Conservation (phyloP, 2,797 vertebrate genomes). For the Sylvilagus floridanus region DNA sequence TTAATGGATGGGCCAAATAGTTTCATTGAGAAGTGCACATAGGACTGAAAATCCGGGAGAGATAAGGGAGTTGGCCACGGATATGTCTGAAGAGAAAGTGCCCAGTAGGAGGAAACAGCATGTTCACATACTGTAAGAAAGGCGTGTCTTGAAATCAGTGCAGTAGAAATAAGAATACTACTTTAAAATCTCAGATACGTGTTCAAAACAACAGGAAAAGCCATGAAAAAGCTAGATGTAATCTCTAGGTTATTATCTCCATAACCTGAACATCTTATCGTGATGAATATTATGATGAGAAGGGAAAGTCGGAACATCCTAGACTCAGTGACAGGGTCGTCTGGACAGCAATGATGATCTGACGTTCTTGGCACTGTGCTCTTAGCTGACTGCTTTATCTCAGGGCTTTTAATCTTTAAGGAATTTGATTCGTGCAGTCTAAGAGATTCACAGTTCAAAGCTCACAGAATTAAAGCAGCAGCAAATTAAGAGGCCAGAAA, state of each 20-base stretch:
- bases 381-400: neutral
- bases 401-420: neutral
- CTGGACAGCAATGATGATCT: neutral
- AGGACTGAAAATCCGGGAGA: neutral
- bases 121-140: neutral
- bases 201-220: neutral
- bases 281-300: neutral
- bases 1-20: neutral
- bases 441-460: neutral
- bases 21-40: neutral
- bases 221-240: neutral
- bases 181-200: neutral
- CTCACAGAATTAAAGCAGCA: neutral
- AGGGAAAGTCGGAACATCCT: neutral
- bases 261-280: neutral
- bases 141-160: neutral
- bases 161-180: neutral
- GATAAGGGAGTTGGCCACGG: neutral
- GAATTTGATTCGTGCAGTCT: neutral
- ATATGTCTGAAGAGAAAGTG: neutral
- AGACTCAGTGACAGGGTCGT: neutral
- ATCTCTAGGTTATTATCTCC: neutral
- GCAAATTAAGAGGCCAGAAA: neutral
- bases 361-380: neutral
- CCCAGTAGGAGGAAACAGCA: neutral